Base-by-base conservation (phyloP, 2,888 invertebrate species). In the Geotrupes spiniger region DNA sequence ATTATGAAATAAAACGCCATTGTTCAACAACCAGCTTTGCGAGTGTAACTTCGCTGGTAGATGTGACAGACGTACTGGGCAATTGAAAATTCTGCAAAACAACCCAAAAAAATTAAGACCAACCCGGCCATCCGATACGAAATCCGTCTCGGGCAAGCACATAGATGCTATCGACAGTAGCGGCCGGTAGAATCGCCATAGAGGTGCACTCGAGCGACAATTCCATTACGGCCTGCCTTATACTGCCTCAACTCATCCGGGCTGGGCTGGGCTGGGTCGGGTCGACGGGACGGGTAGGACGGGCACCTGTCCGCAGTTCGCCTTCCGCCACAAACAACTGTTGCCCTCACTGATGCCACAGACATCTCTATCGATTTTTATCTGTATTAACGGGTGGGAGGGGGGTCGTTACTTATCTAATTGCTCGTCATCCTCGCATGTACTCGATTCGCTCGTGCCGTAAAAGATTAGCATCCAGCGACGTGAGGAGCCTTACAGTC, bases 201-300 rank as follows among this genome's bases (percentile, higher is more conserved):
- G 52, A 54, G 49, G 53, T 52, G 59, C 56, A 60, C 47, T 56
- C 51, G 48, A 56, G 58, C 60, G 58, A 58, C 60, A 60, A 62
- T 62, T 60, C 61, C 58, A 60, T 62, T 60, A 62, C 59, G 38
- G 46, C 37, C 46, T 41, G 46, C 37, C 38, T 41, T 41, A 41
- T 10, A 27, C 11, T 27, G 46, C 46, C 31, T 39, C 46, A 46
- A 38, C 33, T 46, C 38, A 31, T 27, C 4, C 28, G 39, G 26
- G 29, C 15, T 25, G 44, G 39, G 21, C 6, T 6, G 21, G 21
- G 6, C 6, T 29, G 26, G 46, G n/a, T n/a, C n/a, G n/a, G n/a
- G n/a, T n/a, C n/a, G n/a, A n/a, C n/a, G n/a, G n/a, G n/a, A n/a
- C 38, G 14, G 53, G 52, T 44, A 46, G 38, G 47, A 40, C 42